A percentile compares a stretch with the other conserved stretches of the same genome.
phyloP scores from a whole-genome alignment of 2,113 vertebrate species.

The Halichoeres trimaculatus region DNA sequence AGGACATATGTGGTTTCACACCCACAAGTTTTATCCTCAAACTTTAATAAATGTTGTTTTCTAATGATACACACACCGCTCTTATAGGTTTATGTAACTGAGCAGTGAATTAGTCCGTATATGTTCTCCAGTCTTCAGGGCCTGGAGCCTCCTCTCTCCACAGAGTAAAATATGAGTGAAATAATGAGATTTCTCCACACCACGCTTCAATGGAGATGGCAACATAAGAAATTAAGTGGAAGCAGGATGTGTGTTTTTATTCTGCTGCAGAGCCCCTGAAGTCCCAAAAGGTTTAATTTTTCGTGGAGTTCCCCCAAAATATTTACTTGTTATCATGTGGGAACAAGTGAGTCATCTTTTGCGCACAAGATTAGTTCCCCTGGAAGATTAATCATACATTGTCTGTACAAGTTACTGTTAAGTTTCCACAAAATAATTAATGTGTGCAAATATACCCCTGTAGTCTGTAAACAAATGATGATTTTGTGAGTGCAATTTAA shows the following conservation, averaged over 20 bases:
- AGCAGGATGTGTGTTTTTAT: neutral
- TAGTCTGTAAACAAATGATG: too few species aligned
- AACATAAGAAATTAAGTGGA: neutral
- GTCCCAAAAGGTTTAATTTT: too few species aligned
- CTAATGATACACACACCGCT: neutral
- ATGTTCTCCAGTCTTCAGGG: slow-evolving; percentile 12
- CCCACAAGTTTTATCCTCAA: slow-evolving; percentile 7
- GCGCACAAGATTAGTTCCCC: too few species aligned
- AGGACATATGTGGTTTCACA: slow-evolving; percentile 35
- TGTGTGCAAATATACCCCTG: too few species aligned
- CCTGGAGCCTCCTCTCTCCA: neutral
- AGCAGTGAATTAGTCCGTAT: neutral
- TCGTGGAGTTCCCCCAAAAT: too few species aligned
- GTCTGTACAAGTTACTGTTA: too few species aligned
- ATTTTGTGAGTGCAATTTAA: too few species aligned
- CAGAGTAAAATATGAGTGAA: slow-evolving; percentile 29
- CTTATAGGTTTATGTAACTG: slow-evolving; percentile 16
- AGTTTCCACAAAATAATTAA: too few species aligned
- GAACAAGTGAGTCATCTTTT: too few species aligned
- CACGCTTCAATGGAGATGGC: neutral
- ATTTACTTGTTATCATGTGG: too few species aligned
- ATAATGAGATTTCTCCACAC: neutral
- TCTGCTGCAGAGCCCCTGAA: too few species aligned
- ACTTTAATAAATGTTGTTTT: slow-evolving; percentile 44
- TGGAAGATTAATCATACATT: too few species aligned